Percentiles rank a stretch among this genome's conserved stretches.
Conservation (phyloP, 2,113 vertebrate genomes). For the Plecotus auritus region DNA sequence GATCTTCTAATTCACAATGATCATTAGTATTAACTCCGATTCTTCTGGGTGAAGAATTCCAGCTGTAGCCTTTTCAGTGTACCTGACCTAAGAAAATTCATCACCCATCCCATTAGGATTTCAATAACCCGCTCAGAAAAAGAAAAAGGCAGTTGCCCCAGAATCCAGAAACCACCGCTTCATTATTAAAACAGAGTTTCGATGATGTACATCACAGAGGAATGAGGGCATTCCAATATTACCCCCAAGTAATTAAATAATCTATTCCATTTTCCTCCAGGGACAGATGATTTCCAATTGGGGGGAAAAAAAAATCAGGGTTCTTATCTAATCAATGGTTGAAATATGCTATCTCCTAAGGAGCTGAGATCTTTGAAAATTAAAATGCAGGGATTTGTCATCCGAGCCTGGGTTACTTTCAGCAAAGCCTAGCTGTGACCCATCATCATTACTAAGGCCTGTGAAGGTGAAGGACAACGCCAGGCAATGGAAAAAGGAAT, state of each 20-base stretch:
- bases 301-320: neutral
- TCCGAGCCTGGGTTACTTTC: neutral
- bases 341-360: conserved; percentile 8
- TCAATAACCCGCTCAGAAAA: conserved; percentile 67
- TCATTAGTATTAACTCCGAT: conserved; percentile 77
- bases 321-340: neutral
- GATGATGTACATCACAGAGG: conserved; percentile 32
- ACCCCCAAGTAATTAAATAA: conserved; percentile 48
- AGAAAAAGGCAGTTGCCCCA: conserved; percentile 67
- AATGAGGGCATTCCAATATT: conserved; percentile 44
- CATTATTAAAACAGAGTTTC: conserved; percentile 48
- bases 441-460: neutral
- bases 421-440: neutral
- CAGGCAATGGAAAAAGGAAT: neutral
- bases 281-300: conserved; percentile 24
- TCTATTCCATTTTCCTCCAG: neutral
- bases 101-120: conserved; percentile 73
- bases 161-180: conserved; percentile 57
- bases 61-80: conserved; percentile 77
- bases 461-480: neutral
- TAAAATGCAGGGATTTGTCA: conserved; percentile 3
- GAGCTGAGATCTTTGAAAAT: conserved; percentile 24
- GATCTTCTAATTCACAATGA: conserved; percentile 76
- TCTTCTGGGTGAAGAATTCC: conserved; percentile 77
- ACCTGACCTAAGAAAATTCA: conserved; percentile 77